phyloP scores from a whole-genome alignment of 2,888 invertebrate species.

The Pyrrhosoma nymphula region DNA sequence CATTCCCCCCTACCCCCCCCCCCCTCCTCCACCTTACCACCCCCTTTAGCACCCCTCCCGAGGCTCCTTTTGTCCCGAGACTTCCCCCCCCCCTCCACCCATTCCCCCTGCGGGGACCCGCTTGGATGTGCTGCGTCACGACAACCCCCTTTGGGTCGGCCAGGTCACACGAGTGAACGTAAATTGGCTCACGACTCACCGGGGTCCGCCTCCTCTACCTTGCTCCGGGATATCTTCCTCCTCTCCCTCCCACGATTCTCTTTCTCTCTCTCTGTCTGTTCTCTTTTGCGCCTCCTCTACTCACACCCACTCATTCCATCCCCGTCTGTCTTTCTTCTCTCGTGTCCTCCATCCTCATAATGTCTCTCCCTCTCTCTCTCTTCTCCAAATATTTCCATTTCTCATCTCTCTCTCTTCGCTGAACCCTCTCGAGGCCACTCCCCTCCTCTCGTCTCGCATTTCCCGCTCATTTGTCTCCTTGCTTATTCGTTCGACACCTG shows the following conservation, averaged over 20 bases:
- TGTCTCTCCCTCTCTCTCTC: not conserved
- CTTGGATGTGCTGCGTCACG: conserved; percentile 35
- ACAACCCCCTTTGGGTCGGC: conserved; percentile 49
- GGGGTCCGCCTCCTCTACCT: not conserved
- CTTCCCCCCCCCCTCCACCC: not conserved
- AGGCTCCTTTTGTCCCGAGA: not conserved
- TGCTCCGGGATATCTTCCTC: not conserved
- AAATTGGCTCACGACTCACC: conserved; percentile 64
- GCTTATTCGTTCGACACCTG: not conserved
- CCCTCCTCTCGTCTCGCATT: not conserved
- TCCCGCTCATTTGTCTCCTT: not conserved
- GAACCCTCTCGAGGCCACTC: not conserved
- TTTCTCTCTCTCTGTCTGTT: not conserved
- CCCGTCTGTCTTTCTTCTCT: not conserved
- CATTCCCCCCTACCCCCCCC: too few relatives aligned
- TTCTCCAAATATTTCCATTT: not conserved
- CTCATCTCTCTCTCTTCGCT: not conserved
- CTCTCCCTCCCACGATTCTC: not conserved
- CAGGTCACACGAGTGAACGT: conserved; percentile 58
- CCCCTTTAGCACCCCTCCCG: not conserved
- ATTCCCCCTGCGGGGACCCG: conserved; percentile 44
- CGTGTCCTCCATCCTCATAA: not conserved
- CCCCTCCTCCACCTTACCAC: not conserved
- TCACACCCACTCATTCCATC: not conserved
- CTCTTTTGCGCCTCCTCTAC: not conserved